A percentile compares a stretch with the other conserved stretches of the same genome.
Evolutionary conservation across 2,888 invertebrate genomes (phyloP).

Genomic region (Lepidochrysops patricia): DNA sequence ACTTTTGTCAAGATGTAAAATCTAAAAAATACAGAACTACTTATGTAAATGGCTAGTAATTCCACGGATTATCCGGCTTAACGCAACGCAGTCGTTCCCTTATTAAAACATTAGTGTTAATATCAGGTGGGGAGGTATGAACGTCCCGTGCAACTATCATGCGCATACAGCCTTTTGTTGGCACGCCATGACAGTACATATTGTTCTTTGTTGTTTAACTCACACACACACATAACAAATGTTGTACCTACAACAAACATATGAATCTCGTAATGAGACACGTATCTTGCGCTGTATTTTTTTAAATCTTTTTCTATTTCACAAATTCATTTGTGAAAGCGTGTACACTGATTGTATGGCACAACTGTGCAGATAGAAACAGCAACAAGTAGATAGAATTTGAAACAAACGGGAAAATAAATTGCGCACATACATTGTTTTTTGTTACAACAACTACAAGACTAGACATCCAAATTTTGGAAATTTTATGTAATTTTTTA

Average conservation of each 20-base stretch:
- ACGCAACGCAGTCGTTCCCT: background rate
- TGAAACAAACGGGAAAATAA: no score
- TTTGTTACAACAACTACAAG: no score
- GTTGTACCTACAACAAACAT: background rate
- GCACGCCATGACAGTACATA: background rate
- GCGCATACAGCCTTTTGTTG: background rate
- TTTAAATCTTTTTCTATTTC: background rate
- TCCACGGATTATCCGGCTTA: background rate
- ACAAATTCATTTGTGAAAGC: background rate
- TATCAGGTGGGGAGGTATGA: background rate
- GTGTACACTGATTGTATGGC: background rate
- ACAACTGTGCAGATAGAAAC: no score
- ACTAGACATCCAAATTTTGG: no score
- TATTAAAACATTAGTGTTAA: background rate
- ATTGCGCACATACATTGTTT: no score
- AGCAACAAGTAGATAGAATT: no score
- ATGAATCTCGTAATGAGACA: background rate
- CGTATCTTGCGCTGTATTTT: background rate
- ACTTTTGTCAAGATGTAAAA: no score
- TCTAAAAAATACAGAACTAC: no score
- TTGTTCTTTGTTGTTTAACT: background rate
- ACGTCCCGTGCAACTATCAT: background rate
- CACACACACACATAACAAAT: background rate
- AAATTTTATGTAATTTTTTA: no score
- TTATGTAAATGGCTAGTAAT: background rate